phyloP scores from a whole-genome alignment of 2,888 invertebrate species.

The Caenorhabditis plicata region DNA sequence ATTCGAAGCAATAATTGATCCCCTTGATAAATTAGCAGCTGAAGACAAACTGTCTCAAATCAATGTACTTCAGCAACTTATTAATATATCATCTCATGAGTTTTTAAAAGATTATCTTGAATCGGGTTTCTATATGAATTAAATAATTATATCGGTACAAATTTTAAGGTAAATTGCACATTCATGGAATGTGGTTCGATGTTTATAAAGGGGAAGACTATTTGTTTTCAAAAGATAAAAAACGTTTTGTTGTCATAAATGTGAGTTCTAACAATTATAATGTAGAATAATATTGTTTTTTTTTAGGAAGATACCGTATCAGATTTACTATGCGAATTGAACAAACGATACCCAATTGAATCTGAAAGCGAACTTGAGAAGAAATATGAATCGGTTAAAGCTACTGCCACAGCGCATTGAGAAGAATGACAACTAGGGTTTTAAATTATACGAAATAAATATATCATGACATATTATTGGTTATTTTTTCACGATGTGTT shows the following conservation, averaged over 20 bases:
- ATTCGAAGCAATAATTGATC: constrained; percentile 91
- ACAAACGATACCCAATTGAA: constrained; percentile 28
- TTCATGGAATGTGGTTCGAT: constrained; percentile 86
- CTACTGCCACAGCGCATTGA: too few relatives aligned
- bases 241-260: constrained; percentile 82
- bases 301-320: constrained; percentile 41
- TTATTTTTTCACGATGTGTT: neutral
- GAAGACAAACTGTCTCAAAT: constrained; percentile 82
- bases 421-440: too few relatives aligned
- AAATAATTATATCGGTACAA: neutral
- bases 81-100: constrained; percentile 51
- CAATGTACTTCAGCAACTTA: constrained; percentile 56
- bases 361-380: too few relatives aligned
- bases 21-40: constrained; percentile 78
- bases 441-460: constrained; percentile 7
- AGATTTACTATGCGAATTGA: constrained; percentile 31
- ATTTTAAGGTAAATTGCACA: constrained; percentile 34
- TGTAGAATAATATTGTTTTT: neutral
- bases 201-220: constrained; percentile 93
- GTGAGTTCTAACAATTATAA: constrained; percentile 72
- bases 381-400: constrained; percentile 12
- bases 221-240: constrained; percentile 84
- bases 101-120: constrained; percentile 44
- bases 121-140: constrained; percentile 9
- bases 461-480: neutral